Percentiles rank a stretch among this genome's conserved stretches.
Conservation (phyloP, 2,888 invertebrate genomes). For the Calliopum simillimum region DNA sequence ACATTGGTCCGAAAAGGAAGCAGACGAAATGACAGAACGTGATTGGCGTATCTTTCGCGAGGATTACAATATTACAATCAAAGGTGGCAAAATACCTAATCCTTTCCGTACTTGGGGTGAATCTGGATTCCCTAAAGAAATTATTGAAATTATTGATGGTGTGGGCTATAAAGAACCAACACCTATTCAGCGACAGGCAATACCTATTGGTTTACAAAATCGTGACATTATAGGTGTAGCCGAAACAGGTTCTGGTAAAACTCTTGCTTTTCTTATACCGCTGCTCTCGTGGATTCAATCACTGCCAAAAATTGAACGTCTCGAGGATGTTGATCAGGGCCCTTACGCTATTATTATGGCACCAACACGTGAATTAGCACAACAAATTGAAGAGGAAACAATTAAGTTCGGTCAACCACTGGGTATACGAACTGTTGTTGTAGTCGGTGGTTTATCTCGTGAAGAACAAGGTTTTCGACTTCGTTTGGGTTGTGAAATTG, state of each 20-base stretch:
- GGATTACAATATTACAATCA: slow-evolving; percentile 98
- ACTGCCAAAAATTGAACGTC: slow-evolving; percentile 93
- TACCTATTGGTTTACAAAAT: slow-evolving; percentile 96
- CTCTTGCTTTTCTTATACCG: slow-evolving; percentile 97
- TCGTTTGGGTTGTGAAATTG: slow-evolving; percentile 98
- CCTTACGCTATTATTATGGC: slow-evolving; percentile 99
- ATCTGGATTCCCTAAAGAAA: slow-evolving; percentile 87
- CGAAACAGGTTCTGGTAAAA: slow-evolving; percentile 99
- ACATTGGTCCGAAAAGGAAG: slow-evolving; percentile 97
- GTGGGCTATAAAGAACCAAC: slow-evolving; percentile 98
- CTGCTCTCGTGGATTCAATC: slow-evolving; percentile 98
- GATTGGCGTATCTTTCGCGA: slow-evolving; percentile 99
- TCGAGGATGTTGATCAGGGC: slow-evolving; percentile 92
- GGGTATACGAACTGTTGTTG: slow-evolving; percentile 93
- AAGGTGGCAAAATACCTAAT: slow-evolving; percentile 96
- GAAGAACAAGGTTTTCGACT: slow-evolving; percentile 99
- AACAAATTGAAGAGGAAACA: slow-evolving; percentile 99
- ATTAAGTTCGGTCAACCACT: slow-evolving; percentile 95
- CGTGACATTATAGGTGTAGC: slow-evolving; percentile 99
- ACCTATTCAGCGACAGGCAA: slow-evolving; percentile 99
- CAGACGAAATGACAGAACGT: slow-evolving; percentile 96
- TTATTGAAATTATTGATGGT: slow-evolving; percentile 92
- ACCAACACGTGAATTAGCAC: slow-evolving; percentile 98
- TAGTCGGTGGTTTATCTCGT: slow-evolving; percentile 97
- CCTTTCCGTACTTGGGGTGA: slow-evolving; percentile 97